Evolutionary conservation across 2,113 vertebrate genomes (phyloP).

Genomic region (Plecturocebus donacophilus): DNA sequence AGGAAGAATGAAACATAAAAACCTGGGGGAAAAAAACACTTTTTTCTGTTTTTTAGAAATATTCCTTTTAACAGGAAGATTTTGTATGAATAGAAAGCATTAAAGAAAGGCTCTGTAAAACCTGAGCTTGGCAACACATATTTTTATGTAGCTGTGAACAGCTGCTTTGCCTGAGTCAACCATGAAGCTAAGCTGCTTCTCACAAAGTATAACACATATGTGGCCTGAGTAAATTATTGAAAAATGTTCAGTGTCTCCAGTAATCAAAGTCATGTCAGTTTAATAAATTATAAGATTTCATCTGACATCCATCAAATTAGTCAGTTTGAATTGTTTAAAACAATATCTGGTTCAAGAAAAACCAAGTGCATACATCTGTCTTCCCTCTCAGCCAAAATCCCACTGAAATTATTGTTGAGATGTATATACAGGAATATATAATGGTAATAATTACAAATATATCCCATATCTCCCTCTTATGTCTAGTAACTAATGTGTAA

Average conservation of each 20-base stretch:
- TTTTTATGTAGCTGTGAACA: conserved; percentile 55
- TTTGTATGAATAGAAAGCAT: background rate
- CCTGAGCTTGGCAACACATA: conserved; percentile 33
- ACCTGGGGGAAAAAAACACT: background rate
- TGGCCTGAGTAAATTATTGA: background rate
- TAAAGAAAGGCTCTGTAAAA: conserved; percentile 33
- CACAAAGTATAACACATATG: conserved; percentile 8
- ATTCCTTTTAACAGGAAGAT: background rate
- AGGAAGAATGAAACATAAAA: background rate
- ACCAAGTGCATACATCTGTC: background rate
- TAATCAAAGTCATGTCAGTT: conserved; percentile 18
- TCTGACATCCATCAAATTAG: conserved; percentile 11
- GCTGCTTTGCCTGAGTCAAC: conserved; percentile 61
- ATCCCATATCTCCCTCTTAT: background rate
- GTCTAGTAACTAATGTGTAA: background rate
- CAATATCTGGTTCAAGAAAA: background rate
- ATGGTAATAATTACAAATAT: background rate
- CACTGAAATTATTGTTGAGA: background rate
- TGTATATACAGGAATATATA: background rate
- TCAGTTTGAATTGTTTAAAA: conserved; percentile 41
- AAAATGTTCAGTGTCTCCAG: background rate
- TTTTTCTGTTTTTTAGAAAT: background rate
- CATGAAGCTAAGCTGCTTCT: conserved; percentile 39
- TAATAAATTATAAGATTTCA: background rate
- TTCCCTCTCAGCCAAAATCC: background rate